Base-by-base conservation (phyloP, 2,888 invertebrate species). In the Drosophila peninsularis region DNA sequence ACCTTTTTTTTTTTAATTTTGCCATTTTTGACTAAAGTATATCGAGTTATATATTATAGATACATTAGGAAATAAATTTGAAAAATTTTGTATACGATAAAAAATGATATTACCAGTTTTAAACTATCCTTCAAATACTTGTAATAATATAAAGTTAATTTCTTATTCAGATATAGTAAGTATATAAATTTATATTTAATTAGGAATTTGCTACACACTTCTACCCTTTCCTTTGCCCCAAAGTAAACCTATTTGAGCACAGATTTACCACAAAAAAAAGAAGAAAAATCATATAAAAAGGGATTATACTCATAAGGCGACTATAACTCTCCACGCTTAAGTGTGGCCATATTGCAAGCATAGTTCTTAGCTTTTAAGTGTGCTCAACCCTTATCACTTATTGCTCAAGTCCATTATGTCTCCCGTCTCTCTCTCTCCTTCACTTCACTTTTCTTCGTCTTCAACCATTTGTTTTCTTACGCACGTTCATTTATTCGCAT, bases 321-420 rank as follows among this genome's bases (percentile, higher is more conserved):
- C 45, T 30, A 45, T 45, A 47, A 27, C 32, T 32, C 24, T 19
- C 30, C 32, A n/a, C 6, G 14, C n/a, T 21, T 10, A 34, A 52
- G 30, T 54, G 53, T 54, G 39, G 17, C 53, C 53, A 32, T 30
- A 19, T 24, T 34, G 24, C 13, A 24, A 17, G 19, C 34, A n/a
- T 52, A 52, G 32, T 49, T 62, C 17, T 21, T n/a, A 45, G 27
- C 34, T 49, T 27, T 49, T 13, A 17, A 11, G 24, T 50, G 14
- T 5, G 30, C 9, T 36, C 27, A 10, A 14, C 17, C 13, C 11
- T 67, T 44, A 67, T 58, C 73, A 44, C 55, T 71, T 67, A 62
- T 72, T 49, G 47, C 66, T 54, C 49, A 44, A 47, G 57, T 77
- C 73, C 78, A 75, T 77, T 77, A 77, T 60, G 41, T 52, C n/a